These are phyloP conservation scores for Caenorhabditis plicata DNA, from an alignment of 2,888 invertebrate genomes.

Conservation along the genomic window DNA sequence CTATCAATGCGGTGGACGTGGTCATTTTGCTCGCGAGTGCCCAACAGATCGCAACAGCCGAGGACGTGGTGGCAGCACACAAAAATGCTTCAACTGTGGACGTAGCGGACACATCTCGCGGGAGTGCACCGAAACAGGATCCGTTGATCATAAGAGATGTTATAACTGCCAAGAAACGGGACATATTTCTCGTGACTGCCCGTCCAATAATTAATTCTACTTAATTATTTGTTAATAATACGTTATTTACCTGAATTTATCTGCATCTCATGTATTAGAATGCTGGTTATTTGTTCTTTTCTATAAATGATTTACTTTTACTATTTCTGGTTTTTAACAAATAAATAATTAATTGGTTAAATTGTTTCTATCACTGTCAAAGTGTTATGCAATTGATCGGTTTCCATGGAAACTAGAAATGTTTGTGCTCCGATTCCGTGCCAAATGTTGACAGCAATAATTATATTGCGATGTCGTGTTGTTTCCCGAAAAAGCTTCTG, in stretches of 20 bases:
- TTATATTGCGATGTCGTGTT: constrained; percentile 36
- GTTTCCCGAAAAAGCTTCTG: constrained; percentile 26
- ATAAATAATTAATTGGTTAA: neutral
- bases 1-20: constrained; percentile 50
- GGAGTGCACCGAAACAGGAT: constrained; percentile 52
- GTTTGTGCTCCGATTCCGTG: too few relatives aligned
- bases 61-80: constrained; percentile 34
- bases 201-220: constrained; percentile 25
- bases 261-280: constrained; percentile 26
- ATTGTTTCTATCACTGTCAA: neutral
- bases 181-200: constrained; percentile 59
- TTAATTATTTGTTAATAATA: constrained; percentile 11
- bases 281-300: constrained; percentile 16
- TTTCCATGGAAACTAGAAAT: neutral
- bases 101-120: constrained; percentile 56
- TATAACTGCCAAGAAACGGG: constrained; percentile 77
- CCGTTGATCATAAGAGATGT: constrained; percentile 74
- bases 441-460: neutral
- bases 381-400: neutral
- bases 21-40: constrained; percentile 63
- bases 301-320: constrained; percentile 1
- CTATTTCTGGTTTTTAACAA: neutral
- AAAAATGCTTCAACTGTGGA: constrained; percentile 59
- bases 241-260: constrained; percentile 12
- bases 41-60: constrained; percentile 34